A percentile compares a stretch with the other conserved stretches of the same genome.
Conservation (phyloP, 30 jellyfish, hydroid and myxozoan species). For the Turritopsis rubra region DNA sequence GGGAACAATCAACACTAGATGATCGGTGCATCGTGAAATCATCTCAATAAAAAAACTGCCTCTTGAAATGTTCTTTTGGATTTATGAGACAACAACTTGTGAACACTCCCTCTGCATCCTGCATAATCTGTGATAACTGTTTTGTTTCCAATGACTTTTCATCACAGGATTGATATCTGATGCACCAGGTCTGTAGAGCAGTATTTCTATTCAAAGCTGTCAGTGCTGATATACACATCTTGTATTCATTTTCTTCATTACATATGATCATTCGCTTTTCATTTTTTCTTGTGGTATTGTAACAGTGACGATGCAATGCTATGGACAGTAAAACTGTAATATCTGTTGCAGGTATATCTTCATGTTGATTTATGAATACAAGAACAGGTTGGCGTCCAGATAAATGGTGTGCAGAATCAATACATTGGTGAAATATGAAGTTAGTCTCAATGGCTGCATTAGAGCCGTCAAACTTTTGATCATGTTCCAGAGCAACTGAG, state of each 20-base stretch:
- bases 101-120: background rate
- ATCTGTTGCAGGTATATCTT: background rate
- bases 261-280: background rate
- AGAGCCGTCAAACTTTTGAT: background rate
- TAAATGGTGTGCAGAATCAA: background rate
- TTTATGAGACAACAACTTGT: background rate
- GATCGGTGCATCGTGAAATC: background rate
- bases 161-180: background rate
- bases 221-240: background rate
- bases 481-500: background rate
- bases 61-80: background rate
- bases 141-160: background rate
- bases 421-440: background rate
- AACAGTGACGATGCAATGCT: background rate
- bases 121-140: background rate
- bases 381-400: background rate
- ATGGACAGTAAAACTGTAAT: background rate
- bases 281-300: background rate
- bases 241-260: background rate
- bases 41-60: background rate
- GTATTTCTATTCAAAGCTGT: background rate
- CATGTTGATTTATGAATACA: background rate
- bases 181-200: background rate
- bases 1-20: background rate
- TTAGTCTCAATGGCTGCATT: background rate